Percentiles rank a stretch among this genome's conserved stretches.
Evolutionary conservation across 2,113 vertebrate species (phyloP).

Genomic region (Ictidomys tridecemlineatus): DNA sequence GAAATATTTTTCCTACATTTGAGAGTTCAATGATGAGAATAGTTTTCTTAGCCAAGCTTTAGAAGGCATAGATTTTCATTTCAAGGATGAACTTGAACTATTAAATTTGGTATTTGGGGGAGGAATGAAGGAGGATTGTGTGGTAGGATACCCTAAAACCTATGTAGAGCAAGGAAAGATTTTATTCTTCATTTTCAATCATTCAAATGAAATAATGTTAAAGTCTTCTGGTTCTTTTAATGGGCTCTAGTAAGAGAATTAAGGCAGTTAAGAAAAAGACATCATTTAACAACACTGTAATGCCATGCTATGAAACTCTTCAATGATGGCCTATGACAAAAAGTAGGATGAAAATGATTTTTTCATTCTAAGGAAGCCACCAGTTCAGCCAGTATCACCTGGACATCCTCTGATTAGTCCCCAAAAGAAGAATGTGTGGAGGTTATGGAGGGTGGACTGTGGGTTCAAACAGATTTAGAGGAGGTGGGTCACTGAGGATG

Average conservation of each 20-base stretch:
- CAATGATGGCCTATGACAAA: background rate
- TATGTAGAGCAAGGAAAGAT: background rate
- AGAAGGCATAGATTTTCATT: background rate
- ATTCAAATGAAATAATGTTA: conserved; percentile 15
- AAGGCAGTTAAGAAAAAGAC: conserved; percentile 1
- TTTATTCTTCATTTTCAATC: conserved; percentile 43
- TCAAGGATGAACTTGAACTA: background rate
- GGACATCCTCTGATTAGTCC: background rate
- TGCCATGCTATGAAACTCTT: conserved; percentile 24
- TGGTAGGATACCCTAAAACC: background rate
- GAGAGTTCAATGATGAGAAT: conserved; percentile 50
- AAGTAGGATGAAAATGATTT: background rate
- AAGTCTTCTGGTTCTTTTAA: background rate
- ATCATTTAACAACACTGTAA: background rate
- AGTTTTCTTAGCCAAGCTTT: conserved; percentile 43
- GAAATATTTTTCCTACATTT: conserved; percentile 51
- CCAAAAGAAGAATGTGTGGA: background rate
- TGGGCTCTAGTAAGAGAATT: background rate
- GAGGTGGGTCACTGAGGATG: too few species aligned
- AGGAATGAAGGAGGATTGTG: background rate
- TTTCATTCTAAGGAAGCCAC: conserved; percentile 6
- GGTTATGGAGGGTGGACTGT: background rate
- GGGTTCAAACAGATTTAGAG: background rate
- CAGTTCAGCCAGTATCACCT: background rate
- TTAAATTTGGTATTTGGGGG: background rate